Evolutionary conservation across 1,140 invertebrate genomes (phyloP), one percentile per base, ranked within the genome.

Genomic region (Meloidogyne floridensis): DNA sequence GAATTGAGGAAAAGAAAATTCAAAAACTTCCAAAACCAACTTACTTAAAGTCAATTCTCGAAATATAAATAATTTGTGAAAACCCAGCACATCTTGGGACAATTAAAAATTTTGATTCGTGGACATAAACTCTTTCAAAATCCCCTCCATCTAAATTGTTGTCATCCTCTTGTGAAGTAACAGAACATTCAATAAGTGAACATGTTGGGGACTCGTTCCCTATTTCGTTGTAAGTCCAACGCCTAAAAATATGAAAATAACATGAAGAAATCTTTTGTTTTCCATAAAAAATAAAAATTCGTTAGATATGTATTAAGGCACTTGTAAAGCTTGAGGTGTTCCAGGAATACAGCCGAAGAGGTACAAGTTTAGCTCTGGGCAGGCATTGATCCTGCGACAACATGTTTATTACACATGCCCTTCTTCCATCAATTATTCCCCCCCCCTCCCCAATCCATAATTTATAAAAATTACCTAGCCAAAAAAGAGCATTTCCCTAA

Each of bases 101-200:
- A 47, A 79, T 69, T 10, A 79, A 72, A 20, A 79, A 79, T 43
- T 79, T 72, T 8, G 77, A 79, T 47, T 79, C 72, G 77, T 79
- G 47, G 6, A 79, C 59, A 53, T 32, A 77, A 54, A 77, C 51
- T 42, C 43, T 42, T 69, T 77, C 13, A 56, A 77, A 18, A 43
- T 11, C 8, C 3, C 18, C 42, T 70, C 15, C 42, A 9, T 9
- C 32, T 5, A 15, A 42, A 32, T 59, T 77, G 18, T 13, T 69
- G 18, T 8, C 13, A 3, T 6, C 42, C 9, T 65, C 75, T 43
- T 32, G 56, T 9, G 77, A 15, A 2, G 72, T 72, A 72, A 79
- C 18, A 5, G 77, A 79, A 13, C 77, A 72, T 72, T 79, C 77
- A 32, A 79, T 69, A 13, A 79, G 32, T 51, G 65, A 20, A 9